These are phyloP conservation scores for Actinernus sp. DNA, from an alignment of 92 coral and sea anemone genomes.

Conservation along the genomic window DNA sequence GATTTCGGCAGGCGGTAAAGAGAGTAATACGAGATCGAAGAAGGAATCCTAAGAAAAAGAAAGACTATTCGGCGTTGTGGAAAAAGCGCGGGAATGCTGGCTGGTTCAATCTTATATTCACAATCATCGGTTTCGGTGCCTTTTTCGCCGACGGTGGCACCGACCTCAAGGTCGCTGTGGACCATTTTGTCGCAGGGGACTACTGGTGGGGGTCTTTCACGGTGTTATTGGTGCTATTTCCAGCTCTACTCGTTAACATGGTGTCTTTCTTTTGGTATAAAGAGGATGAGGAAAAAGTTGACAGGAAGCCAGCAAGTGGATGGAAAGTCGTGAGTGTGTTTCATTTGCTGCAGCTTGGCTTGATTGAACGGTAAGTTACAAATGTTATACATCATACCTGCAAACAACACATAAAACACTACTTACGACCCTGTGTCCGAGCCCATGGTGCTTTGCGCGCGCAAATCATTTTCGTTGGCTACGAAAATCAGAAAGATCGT, in stretches of 20 bases:
- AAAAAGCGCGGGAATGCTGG: conserved; percentile 73
- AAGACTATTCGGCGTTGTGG: conserved; percentile 74
- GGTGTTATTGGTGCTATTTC: conserved; percentile 59
- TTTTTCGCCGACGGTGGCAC: conserved; percentile 83
- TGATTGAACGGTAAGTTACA: conserved; percentile 67
- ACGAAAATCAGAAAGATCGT: too few species aligned
- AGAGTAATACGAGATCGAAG: conserved; percentile 24
- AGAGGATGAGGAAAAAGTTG: conserved; percentile 56
- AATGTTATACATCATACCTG: too few species aligned
- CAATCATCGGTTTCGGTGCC: conserved; percentile 64
- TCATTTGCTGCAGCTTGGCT: conserved; percentile 71
- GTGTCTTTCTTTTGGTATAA: conserved; percentile 86
- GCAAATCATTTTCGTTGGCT: too few species aligned
- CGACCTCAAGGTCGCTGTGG: conserved; percentile 85
- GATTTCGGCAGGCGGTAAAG: conserved; percentile 64
- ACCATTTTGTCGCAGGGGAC: conserved; percentile 62
- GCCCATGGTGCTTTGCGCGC: too few species aligned
- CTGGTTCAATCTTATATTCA: conserved; percentile 65
- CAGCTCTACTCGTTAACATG: conserved; percentile 64
- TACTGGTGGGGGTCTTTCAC: conserved; percentile 81
- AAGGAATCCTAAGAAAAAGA: conserved; percentile 49
- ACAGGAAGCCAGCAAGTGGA: conserved; percentile 63
- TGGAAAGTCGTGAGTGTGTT: conserved; percentile 61
- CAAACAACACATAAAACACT: too few species aligned
- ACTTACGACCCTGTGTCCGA: too few species aligned